Base-by-base conservation (phyloP, 2,113 vertebrate species). In the Castor canadensis region DNA sequence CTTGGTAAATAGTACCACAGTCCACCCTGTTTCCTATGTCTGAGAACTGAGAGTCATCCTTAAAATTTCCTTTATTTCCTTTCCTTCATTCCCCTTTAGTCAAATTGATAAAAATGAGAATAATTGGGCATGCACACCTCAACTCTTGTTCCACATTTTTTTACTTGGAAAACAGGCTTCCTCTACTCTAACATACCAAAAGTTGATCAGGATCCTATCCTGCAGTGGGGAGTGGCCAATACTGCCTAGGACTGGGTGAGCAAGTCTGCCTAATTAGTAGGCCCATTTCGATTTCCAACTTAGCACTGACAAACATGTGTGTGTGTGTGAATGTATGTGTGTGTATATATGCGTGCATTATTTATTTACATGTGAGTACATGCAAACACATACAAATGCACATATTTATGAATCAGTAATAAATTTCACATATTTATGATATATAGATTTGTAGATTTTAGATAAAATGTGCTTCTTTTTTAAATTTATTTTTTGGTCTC, bases 31-130 rank as follows among this genome's bases (percentile, higher is more conserved):
- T 94, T 91, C 89, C 64, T 82, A 40, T 28, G 56, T 54, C 43
- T 58, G 26, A 79, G 26, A 67, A 79, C 56, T 96, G 60, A 90
- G 43, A 77, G 22, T 87, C 45, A 73, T 85, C 67, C 73, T 54
- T 75, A 47, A 87, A 26, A 83, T n/a, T 54, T 84, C n/a, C 72
- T 88, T 94, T 89, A 76, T 82, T 89, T 28, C 19, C 40, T 82
- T 69, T 40, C 38, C 66, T 52, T 87, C 56, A 87, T 30, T 6
- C 40, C 71, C 20, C 32, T 77, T 89, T 69, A 88, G 60, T 88
- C 12, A 40, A n/a, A 75, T 4, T 76, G 45, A 60, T 52, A 81
- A 85, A 92, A 92, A 47, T 26, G 26, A n/a, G 35, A 87, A 88
- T 58, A 47, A 38, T 11, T 58, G 11, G 45, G 58, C 38, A 93